Base-by-base conservation (phyloP, 2,797 vertebrate species). In the Ptychobarbus kaznakovi region DNA sequence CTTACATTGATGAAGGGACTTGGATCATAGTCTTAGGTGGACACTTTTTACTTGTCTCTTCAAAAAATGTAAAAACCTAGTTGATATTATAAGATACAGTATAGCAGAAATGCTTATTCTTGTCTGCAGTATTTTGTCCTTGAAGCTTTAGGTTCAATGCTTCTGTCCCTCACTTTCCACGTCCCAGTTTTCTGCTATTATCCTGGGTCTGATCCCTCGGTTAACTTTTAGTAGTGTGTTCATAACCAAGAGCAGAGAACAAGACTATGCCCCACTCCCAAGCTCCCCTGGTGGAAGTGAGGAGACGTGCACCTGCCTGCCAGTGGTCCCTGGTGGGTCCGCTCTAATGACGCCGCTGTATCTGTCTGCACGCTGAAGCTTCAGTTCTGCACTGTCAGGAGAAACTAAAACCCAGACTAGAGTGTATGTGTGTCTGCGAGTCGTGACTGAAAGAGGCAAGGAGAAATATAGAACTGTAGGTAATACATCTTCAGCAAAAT, bases 371-470 rank as follows among this genome's bases (percentile, higher is more conserved):
- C 85, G 70, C 40, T 86, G 89, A 86, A 92, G 87, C 92, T 90
- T 92, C 86, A 87, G 72, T 80, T 68, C 87, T 80, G 91, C 92
- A 91, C 90, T 89, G 86, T 93, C 89, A 87, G 89, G 88, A 87
- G 90, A 93, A 94, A 92, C 88, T 83, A 12, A 87, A 91, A 90
- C 70, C 65, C 51, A 73, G 53, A 70, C 74, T 63, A 63, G 58
- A 66, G 61, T 65, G 4, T 49, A 72, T 82, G 75, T 74, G 44
- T 76, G 66, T 83, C 53, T 63, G 78, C 69, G 35, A 84, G 66
- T 79, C n/a, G 7, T 32, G 69, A 69, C 81, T 75, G 72, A 53
- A 38, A 83, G 28, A 61, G 40, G 32, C 65, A 53, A 63, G 38
- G 38, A 68, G 73, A 66, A 84, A 68, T 46, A 40, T 68, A 49